Evolutionary conservation across 92 coral and sea anemone species (phyloP), one percentile per base, ranked within the genome.

Genomic region (Micromussa lordhowensis): DNA sequence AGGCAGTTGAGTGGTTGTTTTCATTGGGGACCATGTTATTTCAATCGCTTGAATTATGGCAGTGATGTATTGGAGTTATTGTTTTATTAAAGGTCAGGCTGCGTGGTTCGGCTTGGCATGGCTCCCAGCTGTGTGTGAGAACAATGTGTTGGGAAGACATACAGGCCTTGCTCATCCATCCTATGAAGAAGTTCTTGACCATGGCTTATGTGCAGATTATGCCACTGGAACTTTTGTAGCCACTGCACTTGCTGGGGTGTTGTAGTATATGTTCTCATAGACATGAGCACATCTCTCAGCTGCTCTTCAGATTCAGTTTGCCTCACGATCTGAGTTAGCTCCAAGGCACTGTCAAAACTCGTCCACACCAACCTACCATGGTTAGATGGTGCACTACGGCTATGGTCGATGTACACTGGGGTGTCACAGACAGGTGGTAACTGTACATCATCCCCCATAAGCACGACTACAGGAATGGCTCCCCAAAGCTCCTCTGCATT

Each of bases 321-420:
- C 68, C 92, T 77, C 30, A 84, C 81, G 6, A 84, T 89, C 89
- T 84, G 70, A 31, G 88, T 89, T 40, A 89, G 85, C 74, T 89
- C 92, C 0, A 77, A 76, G 48, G 92, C 88, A 66, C 57, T 79
- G 38, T 89, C 85, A 51, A 84, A 83, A 26, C 26, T 53, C 13
- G 81, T 89, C 92, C 92, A 89, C 49, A 89, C 92, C 69, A 89
- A 68, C 15, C 85, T 84, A 35, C 92, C 88, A 83, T 89, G 87
- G 57, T 82, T 88, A 18, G 92, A 83, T 29, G 92, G 92, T 29
- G 88, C 85, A 68, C 92, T 77, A 22, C 88, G 92, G 63, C 71
- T 75, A 38, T 89, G 85, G 34, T 79, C 40, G 2, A 89, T 75
- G 61, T 83, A 64, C 24, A 61, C 28, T 0, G 86, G 91, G 15